Evolutionary conservation across 1,140 invertebrate species (phyloP).

Genomic region (Magallana gigas): DNA sequence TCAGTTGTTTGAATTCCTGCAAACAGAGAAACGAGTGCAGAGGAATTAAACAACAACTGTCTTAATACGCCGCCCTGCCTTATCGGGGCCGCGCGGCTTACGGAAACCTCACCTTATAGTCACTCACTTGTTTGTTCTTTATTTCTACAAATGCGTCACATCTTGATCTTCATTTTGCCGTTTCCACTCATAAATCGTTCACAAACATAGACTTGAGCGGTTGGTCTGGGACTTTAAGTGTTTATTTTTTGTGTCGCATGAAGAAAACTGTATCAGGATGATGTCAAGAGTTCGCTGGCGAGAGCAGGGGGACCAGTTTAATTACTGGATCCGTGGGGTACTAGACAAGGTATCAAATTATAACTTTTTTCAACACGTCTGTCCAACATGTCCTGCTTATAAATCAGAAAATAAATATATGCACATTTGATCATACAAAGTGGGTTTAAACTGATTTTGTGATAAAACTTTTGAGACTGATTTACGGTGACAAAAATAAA

Average conservation of each 20-base stretch:
- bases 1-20: neutral
- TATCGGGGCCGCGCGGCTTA: neutral
- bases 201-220: too few species aligned
- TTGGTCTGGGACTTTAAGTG: neutral
- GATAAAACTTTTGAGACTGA: too few species aligned
- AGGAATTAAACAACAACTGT: constrained; percentile 12
- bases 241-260: neutral
- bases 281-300: neutral
- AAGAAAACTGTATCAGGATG: neutral
- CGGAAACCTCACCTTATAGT: neutral
- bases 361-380: neutral
- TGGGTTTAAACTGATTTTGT: too few species aligned
- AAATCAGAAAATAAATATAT: too few species aligned
- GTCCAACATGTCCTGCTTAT: too few species aligned
- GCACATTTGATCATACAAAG: too few species aligned
- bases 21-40: neutral
- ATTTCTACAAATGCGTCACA: neutral
- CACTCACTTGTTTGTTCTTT: neutral
- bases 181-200: too few species aligned
- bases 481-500: too few species aligned
- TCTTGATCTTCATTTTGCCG: neutral
- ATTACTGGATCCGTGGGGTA: constrained; percentile 18
- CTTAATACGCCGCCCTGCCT: neutral
- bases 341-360: neutral
- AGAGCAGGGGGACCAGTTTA: constrained; percentile 26